Conservation (phyloP, 2,113 vertebrate genomes). For the Sylvia atricapilla region DNA sequence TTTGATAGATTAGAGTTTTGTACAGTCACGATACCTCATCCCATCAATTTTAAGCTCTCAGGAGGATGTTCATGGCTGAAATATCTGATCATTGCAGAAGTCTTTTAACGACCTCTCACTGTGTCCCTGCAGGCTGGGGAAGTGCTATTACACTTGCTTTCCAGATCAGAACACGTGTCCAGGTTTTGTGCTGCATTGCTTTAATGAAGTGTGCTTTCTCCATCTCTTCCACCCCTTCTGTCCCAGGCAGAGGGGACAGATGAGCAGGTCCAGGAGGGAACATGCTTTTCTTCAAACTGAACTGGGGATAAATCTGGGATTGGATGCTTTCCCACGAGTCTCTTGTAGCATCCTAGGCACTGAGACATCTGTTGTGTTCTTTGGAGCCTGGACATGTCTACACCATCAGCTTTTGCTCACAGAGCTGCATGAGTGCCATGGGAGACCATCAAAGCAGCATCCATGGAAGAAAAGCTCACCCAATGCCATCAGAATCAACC, state of each 20-base stretch:
- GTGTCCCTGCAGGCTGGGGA: not conserved
- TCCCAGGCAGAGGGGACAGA: not conserved
- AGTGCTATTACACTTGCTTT: not conserved
- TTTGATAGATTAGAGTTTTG: constrained; percentile 37
- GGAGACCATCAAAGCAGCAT: not conserved
- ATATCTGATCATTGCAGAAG: not conserved
- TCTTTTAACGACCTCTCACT: not conserved
- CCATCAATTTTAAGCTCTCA: not conserved
- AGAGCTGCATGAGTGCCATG: not conserved
- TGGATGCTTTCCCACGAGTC: not conserved
- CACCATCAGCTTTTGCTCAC: not conserved
- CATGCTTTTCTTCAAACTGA: not conserved
- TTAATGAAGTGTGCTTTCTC: not conserved
- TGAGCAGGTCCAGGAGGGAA: not conserved
- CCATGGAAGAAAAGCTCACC: not conserved
- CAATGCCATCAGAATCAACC: rapidly evolving
- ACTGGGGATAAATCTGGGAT: not conserved
- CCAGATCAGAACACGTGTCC: not conserved
- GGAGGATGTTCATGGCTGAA: not conserved
- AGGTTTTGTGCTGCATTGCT: not conserved
- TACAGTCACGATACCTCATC: not conserved
- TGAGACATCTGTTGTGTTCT: not conserved
- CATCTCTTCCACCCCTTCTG: not conserved
- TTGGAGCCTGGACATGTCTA: not conserved
- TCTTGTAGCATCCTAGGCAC: not conserved